Base-by-base conservation (phyloP, 2,797 vertebrate genomes). In the Pelobates cultripes region DNA sequence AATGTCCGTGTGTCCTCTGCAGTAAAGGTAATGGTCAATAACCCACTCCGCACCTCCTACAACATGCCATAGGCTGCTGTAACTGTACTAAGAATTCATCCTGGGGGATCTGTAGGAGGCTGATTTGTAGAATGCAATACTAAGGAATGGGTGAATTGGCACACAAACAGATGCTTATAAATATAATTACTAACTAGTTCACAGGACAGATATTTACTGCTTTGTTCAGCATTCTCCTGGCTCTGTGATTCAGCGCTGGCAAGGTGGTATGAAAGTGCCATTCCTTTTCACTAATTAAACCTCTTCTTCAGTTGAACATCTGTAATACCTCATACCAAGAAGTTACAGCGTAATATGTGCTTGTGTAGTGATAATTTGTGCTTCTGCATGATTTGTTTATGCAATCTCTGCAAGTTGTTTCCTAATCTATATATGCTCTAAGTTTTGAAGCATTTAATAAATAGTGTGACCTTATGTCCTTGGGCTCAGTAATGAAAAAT, bases 231-330 rank as follows among this genome's bases (percentile, higher is more conserved):
- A 0, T 86, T 63, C 40, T 70, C 78, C 79, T 70, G 81, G 86
- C 87, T 86, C 80, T 4, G 41, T 15, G 84, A 85, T 82, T 84
- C 43, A 28, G 80, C 80, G 82, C 85, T 80, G 84, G 86, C 82
- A 85, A 88, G 80, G 84, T 85, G 87, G 86, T 86, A 89, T 89
- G 89, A 61, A 76, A 67, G 70, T 84, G 73, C 45, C 69, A 87
- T 86, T 86, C 88, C 86, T 86, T 85, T 89, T 86, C 86, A 87
- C 88, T 91, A 90, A 91, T 92, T 90, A 89, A 86, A 89, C 80
- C 64, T 80, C 84, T 86, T 89, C 87, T 88, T 84, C 86, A 78
- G 86, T 73, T 79, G 84, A 90, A 89, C 89, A 89, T 90, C 89
- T 90, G 88, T 88, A 89, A 79, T 83, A 51, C 60, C 43, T 70